These are phyloP conservation scores for Rhopalosiphum nymphaeae DNA, from an alignment of 2,888 invertebrate species.

Conservation along the genomic window DNA sequence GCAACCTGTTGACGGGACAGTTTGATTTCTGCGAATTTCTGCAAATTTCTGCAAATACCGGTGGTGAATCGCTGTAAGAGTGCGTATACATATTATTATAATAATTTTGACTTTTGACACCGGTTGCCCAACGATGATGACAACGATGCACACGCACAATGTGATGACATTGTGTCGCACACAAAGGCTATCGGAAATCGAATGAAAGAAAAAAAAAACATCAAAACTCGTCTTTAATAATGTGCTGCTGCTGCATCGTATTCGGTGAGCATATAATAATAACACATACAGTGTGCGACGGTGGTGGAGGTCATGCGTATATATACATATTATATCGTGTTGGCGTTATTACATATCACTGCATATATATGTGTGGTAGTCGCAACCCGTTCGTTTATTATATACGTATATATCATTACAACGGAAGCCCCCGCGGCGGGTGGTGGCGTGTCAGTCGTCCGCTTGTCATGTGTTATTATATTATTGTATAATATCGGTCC, in stretches of 20 bases:
- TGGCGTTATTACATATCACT: neutral
- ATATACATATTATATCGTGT: neutral
- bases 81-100: neutral
- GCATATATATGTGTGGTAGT: neutral
- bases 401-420: neutral
- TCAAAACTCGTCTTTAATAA: neutral
- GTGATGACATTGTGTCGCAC: neutral
- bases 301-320: neutral
- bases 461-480: neutral
- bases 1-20: neutral
- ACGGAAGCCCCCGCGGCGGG: conserved; percentile 59
- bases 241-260: neutral
- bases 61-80: neutral
- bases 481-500: neutral
- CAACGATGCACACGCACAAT: neutral
- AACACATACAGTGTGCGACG: neutral
- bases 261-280: conserved; percentile 24
- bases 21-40: conserved; percentile 32
- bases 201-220: neutral
- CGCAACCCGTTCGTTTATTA: conserved; percentile 3
- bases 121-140: conserved; percentile 34
- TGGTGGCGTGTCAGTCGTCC: conserved; percentile 3
- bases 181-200: conserved; percentile 46
- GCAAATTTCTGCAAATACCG: neutral
- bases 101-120: conserved; percentile 34